phyloP scores from a whole-genome alignment of 2,888 invertebrate genomes.

The Hirtodrosophila cameraria region DNA sequence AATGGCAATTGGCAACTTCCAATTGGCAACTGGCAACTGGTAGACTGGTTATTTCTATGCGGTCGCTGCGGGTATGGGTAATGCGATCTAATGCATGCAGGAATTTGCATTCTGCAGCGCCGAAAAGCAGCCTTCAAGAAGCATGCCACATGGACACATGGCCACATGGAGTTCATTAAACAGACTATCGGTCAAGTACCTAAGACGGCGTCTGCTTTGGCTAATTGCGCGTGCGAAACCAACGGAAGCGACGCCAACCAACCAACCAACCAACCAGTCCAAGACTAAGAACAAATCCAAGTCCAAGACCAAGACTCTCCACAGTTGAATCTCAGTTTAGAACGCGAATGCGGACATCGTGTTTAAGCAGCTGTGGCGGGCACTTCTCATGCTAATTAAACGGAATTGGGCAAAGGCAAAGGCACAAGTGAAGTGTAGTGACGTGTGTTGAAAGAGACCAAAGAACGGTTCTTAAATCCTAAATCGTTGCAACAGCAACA shows the following conservation, averaged over 20 bases:
- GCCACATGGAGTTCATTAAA: slow-evolving; percentile 55
- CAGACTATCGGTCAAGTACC: slow-evolving; percentile 77
- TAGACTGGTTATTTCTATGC: slow-evolving; percentile 50
- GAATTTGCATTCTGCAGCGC: slow-evolving; percentile 55
- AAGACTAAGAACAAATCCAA: slow-evolving; percentile 13
- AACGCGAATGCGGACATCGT: slow-evolving; percentile 52
- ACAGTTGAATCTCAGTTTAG: slow-evolving; percentile 14
- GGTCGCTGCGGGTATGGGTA: slow-evolving; percentile 49
- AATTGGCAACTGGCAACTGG: slow-evolving; percentile 41
- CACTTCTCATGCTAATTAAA: slow-evolving; percentile 77
- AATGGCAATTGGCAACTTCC: slow-evolving; percentile 29
- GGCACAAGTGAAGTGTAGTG: slow-evolving; percentile 60
- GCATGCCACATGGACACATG: slow-evolving; percentile 1
- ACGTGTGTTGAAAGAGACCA: slow-evolving; percentile 59
- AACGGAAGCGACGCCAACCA: slow-evolving; percentile 66
- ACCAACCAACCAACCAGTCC: slow-evolving; percentile 15
- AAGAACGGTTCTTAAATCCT: slow-evolving; percentile 74
- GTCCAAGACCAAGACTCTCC: background rate
- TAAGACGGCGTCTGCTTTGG: slow-evolving; percentile 65
- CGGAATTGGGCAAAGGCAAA: slow-evolving; percentile 75
- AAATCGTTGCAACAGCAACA: slow-evolving; percentile 59
- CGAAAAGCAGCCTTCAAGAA: slow-evolving; percentile 28
- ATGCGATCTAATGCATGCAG: slow-evolving; percentile 71
- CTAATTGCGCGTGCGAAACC: slow-evolving; percentile 77
- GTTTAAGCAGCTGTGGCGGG: slow-evolving; percentile 74